Evolutionary conservation across 2,888 invertebrate genomes (phyloP).

Genomic region (Caenorhabditis sinica): DNA sequence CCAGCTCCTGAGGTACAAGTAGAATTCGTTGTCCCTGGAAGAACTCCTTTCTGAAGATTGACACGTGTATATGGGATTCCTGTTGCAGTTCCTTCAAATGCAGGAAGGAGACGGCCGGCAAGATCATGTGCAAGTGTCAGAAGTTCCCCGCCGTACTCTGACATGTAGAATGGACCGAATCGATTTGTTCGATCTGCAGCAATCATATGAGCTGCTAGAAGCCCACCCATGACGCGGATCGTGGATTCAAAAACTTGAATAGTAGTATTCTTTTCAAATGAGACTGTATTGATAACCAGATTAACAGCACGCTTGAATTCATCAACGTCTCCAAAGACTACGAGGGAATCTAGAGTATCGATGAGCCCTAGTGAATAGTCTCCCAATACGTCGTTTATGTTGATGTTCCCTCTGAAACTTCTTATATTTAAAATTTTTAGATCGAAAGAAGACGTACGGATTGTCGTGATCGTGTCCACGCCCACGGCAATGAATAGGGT

Average conservation of each 20-base stretch:
- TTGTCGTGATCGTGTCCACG: constrained; percentile 87
- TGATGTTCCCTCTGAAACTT: constrained; percentile 86
- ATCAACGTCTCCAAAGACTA: constrained; percentile 84
- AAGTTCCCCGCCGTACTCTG: constrained; percentile 85
- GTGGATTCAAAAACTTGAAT: constrained; percentile 88
- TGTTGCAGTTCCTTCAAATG: constrained; percentile 87
- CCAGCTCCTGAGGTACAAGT: constrained; percentile 88
- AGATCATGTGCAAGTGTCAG: constrained; percentile 87
- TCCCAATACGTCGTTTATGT: constrained; percentile 88
- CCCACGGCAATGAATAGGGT: constrained; percentile 87
- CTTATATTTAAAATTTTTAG: not conserved
- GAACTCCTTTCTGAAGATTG: constrained; percentile 86
- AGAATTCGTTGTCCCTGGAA: constrained; percentile 85
- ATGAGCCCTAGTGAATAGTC: constrained; percentile 87
- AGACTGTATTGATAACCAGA: constrained; percentile 86
- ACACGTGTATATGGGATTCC: constrained; percentile 85
- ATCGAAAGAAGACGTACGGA: constrained; percentile 85
- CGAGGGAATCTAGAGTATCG: constrained; percentile 87
- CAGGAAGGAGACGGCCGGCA: constrained; percentile 86
- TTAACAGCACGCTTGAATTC: constrained; percentile 87
- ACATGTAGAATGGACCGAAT: constrained; percentile 84
- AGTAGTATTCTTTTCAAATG: constrained; percentile 87
- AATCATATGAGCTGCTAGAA: constrained; percentile 87
- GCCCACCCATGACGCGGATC: constrained; percentile 87
- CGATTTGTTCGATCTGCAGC: constrained; percentile 86